Evolutionary conservation across 2,797 vertebrate species (phyloP), one percentile per base, ranked within the genome.

Genomic region (Nannoperca australis): DNA sequence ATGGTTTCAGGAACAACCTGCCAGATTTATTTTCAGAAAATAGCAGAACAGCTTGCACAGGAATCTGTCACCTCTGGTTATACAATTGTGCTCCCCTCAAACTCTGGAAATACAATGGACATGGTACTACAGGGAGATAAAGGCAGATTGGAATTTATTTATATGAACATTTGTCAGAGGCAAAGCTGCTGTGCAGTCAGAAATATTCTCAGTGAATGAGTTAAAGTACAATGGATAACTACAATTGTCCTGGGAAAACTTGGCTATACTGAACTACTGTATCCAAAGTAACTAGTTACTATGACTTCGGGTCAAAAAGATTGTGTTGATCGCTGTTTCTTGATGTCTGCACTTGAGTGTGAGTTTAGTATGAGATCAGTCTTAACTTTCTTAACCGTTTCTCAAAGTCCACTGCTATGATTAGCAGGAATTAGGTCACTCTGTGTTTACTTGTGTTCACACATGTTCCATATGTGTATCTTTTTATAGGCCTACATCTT

Each of bases 1-100:
- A 62, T 60, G 47, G 49, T 83, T 74, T 69, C 51, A 62, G 64
- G 32, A 72, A 75, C 58, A 80, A 78, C 45, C 70, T 75, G 85
- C 65, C 65, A 27, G 15, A 22, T 60, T 24, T 24, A 18, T 51
- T 7, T 12, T 8, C 6, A 7, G 18, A 18, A 59, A 32, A 40
- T 34, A 59, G 42, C 3, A 13, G 42, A 40, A 80, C 36, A 44
- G 34, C 63, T 34, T 71, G 40, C 62, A 69, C 47, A 22, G 27
- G 61, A 56, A 82, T 53, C 63, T 73, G 71, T 67, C 73, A 65
- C 65, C 38, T 73, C 17, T 54, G 34, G 66, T 65, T 78, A 24
- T 59, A 47, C 34, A 66, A 34, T 24, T 44, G 56, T 59, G 45
- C 7, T 70, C 38, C 18, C 30, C 42, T 68, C 27, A 62, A 58